phyloP scores from a whole-genome alignment of 1,140 invertebrate species.

The Popillia japonica region DNA sequence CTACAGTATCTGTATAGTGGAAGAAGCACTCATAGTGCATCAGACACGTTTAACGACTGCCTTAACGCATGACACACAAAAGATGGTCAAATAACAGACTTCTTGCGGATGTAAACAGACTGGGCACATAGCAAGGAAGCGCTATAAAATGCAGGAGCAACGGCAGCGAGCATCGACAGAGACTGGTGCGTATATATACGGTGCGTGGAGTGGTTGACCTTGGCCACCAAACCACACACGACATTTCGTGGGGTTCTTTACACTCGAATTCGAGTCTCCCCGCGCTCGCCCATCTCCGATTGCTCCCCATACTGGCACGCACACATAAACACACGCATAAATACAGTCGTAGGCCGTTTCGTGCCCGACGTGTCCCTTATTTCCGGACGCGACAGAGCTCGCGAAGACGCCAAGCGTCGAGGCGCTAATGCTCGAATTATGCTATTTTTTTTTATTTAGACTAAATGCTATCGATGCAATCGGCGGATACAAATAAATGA shows the following conservation, averaged over 20 bases:
- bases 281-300: neutral
- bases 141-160: conserved; percentile 46
- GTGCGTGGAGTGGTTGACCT: conserved; percentile 48
- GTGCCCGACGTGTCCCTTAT: conserved; percentile 13
- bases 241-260: conserved; percentile 49
- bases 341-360: neutral
- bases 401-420: neutral
- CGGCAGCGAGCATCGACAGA: conserved; percentile 40
- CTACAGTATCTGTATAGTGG: no score
- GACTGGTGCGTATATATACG: conserved; percentile 26
- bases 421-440: conserved; percentile 9
- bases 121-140: conserved; percentile 43
- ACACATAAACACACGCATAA: conserved; percentile 16
- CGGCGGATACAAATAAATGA: no score
- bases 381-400: conserved; percentile 7
- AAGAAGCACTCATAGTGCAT: no score
- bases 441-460: neutral
- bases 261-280: conserved; percentile 42
- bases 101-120: conserved; percentile 48
- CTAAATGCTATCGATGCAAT: no score
- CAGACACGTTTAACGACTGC: conserved; percentile 8
- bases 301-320: neutral
- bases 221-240: conserved; percentile 50
- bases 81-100: conserved; percentile 34
- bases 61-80: conserved; percentile 28